These are phyloP conservation scores for Aulostomus chinensis DNA, from an alignment of 2,797 vertebrate species.

Conservation along the genomic window DNA sequence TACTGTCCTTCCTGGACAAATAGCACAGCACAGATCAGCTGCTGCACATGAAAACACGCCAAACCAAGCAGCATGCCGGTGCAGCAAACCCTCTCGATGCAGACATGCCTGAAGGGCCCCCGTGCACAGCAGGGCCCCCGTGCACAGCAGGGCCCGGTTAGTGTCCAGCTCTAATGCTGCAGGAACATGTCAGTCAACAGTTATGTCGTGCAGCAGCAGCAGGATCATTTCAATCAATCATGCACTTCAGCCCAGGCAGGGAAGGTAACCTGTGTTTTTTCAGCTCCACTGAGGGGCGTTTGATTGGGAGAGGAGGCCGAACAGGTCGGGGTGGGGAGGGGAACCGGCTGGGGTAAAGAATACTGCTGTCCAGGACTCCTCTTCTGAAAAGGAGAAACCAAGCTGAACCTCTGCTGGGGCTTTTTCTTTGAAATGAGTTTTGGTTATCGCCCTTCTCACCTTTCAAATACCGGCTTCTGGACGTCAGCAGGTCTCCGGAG, in stretches of 20 bases:
- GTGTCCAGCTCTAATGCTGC: conserved; percentile 14
- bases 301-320: conserved; percentile 45
- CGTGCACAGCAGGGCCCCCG: too few species aligned
- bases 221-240: not conserved
- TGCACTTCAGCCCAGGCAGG: conserved; percentile 5
- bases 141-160: conserved; percentile 28
- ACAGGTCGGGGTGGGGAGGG: conserved; percentile 65
- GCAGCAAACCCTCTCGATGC: not conserved
- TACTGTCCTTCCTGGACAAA: conserved; percentile 72
- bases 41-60: not conserved
- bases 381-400: conserved; percentile 64
- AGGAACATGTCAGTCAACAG: conserved; percentile 1
- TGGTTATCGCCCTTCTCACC: conserved; percentile 58
- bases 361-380: conserved; percentile 74
- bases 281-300: conserved; percentile 58
- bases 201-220: conserved; percentile 39
- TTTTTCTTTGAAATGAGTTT: not conserved
- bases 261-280: conserved; percentile 76
- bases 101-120: conserved; percentile 33
- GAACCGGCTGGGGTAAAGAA: conserved; percentile 69
- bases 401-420: conserved; percentile 26
- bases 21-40: conserved; percentile 37
- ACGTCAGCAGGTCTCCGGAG: conserved; percentile 29
- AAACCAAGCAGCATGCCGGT: not conserved
- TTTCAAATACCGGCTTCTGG: conserved; percentile 64